These are phyloP conservation scores for Bellardia pandia DNA, from an alignment of 2,888 invertebrate species.

Conservation along the genomic window DNA sequence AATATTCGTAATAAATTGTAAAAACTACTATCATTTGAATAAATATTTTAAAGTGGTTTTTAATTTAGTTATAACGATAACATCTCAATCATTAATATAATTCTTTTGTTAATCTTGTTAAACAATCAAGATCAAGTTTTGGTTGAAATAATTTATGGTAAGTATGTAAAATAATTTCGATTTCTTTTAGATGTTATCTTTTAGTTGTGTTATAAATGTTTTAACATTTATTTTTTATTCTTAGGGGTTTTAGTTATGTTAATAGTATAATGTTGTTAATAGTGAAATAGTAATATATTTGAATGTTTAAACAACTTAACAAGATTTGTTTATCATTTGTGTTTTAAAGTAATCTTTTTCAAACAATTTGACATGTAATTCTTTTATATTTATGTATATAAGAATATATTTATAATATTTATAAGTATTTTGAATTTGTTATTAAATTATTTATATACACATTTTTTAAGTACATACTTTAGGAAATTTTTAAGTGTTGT, in stretches of 20 bases:
- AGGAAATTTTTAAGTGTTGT: no score
- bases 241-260: no score
- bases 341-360: no score
- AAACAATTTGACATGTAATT: no score
- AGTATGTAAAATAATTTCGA: background rate
- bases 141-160: conserved; percentile 21
- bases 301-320: conserved; percentile 79
- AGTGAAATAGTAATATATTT: no score
- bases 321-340: conserved; percentile 76
- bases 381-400: no score
- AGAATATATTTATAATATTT: no score
- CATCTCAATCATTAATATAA: conserved; percentile 43
- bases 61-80: conserved; percentile 55
- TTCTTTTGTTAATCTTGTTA: conserved; percentile 14
- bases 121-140: conserved; percentile 23
- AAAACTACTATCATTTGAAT: conserved; percentile 11
- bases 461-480: background rate
- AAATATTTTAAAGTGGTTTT: conserved; percentile 30
- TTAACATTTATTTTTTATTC: no score
- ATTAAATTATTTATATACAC: background rate
- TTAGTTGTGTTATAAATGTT: no score
- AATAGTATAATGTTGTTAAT: no score
- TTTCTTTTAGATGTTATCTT: background rate
- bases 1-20: background rate
- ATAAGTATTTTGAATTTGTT: no score